These are phyloP conservation scores for Leucophora obtusa DNA, from an alignment of 2,888 invertebrate species.

Conservation along the genomic window DNA sequence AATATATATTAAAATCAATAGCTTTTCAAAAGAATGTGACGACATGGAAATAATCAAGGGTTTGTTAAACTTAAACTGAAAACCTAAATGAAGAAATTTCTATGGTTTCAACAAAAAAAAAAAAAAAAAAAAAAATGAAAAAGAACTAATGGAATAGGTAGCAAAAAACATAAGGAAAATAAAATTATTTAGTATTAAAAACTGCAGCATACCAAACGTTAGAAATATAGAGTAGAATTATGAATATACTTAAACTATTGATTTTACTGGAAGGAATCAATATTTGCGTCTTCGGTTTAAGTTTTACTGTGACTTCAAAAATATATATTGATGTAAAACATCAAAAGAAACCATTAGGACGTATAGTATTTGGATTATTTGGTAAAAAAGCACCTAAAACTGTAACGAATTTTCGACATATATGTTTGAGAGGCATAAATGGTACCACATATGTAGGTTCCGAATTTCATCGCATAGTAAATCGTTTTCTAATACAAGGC, in stretches of 20 bases:
- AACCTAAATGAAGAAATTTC: conserved; percentile 20
- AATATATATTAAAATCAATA: conserved; percentile 49
- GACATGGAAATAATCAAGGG: conserved; percentile 39
- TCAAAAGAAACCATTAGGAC: conserved; percentile 85
- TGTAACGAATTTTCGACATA: conserved; percentile 90
- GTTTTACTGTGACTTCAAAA: conserved; percentile 78
- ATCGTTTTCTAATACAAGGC: conserved; percentile 95
- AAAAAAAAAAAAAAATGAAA: background rate
- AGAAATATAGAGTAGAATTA: conserved; percentile 31
- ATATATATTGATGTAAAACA: conserved; percentile 90
- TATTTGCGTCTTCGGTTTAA: conserved; percentile 67
- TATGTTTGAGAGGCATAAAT: conserved; percentile 87
- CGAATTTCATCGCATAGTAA: conserved; percentile 90
- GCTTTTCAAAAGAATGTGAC: conserved; percentile 24
- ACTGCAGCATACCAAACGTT: conserved; percentile 21
- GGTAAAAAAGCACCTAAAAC: conserved; percentile 92
- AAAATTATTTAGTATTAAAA: conserved; percentile 35
- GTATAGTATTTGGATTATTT: conserved; percentile 89
- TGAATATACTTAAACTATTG: conserved; percentile 65
- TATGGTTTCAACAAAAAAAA: conserved; percentile 39
- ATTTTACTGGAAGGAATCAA: conserved; percentile 57
- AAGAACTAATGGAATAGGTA: conserved; percentile 24
- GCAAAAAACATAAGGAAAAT: conserved; percentile 20
- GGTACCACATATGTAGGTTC: conserved; percentile 89
- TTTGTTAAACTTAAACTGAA: conserved; percentile 44